These are phyloP conservation scores for Choloepus didactylus DNA, from an alignment of 2,797 vertebrate genomes.

Conservation along the genomic window DNA sequence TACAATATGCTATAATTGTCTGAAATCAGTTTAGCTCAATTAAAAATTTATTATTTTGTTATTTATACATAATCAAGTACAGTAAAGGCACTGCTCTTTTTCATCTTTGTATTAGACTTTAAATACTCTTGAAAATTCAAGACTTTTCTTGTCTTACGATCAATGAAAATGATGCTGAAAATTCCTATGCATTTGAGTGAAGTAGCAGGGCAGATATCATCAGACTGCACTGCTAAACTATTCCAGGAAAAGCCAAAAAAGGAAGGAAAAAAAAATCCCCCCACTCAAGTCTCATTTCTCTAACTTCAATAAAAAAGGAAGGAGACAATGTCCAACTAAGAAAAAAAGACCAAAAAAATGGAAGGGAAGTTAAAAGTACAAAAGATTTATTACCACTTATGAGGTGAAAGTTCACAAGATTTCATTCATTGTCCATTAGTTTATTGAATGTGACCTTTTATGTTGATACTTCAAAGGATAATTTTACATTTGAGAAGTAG, in stretches of 20 bases:
- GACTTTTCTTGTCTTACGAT: background rate
- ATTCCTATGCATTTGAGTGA: background rate
- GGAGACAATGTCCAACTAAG: background rate
- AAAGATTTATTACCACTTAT: background rate
- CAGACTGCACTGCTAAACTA: background rate
- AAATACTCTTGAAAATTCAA: slow-evolving; percentile 11
- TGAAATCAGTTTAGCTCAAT: background rate
- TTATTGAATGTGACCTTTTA: background rate
- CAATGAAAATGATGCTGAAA: background rate
- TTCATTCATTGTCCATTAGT: background rate
- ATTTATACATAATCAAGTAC: background rate
- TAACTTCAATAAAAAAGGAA: background rate
- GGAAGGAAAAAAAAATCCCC: background rate
- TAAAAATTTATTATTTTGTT: background rate
- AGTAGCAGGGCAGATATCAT: background rate
- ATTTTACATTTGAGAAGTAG: background rate
- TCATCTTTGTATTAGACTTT: slow-evolving; percentile 23
- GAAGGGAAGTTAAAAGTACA: background rate
- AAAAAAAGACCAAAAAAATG: background rate
- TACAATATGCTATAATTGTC: background rate
- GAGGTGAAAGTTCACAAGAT: background rate
- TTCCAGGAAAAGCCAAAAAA: background rate
- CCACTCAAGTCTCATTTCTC: background rate
- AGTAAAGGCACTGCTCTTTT: background rate
- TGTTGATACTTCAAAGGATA: background rate